Base-by-base conservation (phyloP, 2,797 vertebrate species). In the Cryptoblepharus egeriae region DNA sequence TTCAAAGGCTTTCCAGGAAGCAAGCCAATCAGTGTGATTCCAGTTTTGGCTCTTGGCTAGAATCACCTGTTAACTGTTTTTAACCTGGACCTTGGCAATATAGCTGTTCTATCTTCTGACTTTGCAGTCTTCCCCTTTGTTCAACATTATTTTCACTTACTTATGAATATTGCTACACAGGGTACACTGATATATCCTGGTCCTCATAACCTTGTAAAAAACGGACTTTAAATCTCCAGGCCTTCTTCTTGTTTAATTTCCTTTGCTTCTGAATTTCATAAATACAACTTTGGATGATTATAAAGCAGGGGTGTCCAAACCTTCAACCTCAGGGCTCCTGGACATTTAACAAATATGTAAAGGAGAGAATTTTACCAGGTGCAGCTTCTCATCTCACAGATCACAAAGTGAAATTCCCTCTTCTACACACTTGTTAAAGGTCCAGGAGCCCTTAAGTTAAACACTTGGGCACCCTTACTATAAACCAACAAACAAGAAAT, bases 211-310 rank as follows among this genome's bases (percentile, higher is more conserved):
- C 83, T 85, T 12, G 28, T 67, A 75, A 39, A 37, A 26, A 45
- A 83, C 28, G 20, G 67, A 32, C 83, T 61, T 83, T 35, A 79
- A 78, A 20, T 58, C 35, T 58, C 2, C 6, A 61, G 88, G 30
- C 81, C 75, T 60, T 45, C 7, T 1, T 61, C 6, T 58, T 35
- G 28, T 22, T 58, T 64, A 45, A 1, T 32, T n/a, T 77, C 70
- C 32, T 57, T 73, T 83, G 77, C 74, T 61, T 1, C 0, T 79
- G 42, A 11, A 3, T 85, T 60, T 67, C 32, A 67, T n/a, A 20
- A 16, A 63, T 69, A 20, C 4, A 18, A 5, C 80, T 91, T 24
- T 9, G 4, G 57, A 20, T 58, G 4, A 49, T 49, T 42, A 42
- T 42, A n/a, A n/a, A n/a, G n/a, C n/a, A n/a, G n/a, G n/a, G n/a